Percentiles rank a stretch among this genome's conserved stretches.
phyloP scores from a whole-genome alignment of 30 jellyfish, hydroid and myxozoan genomes.

The Hydractinia symbiolongicarpus region DNA sequence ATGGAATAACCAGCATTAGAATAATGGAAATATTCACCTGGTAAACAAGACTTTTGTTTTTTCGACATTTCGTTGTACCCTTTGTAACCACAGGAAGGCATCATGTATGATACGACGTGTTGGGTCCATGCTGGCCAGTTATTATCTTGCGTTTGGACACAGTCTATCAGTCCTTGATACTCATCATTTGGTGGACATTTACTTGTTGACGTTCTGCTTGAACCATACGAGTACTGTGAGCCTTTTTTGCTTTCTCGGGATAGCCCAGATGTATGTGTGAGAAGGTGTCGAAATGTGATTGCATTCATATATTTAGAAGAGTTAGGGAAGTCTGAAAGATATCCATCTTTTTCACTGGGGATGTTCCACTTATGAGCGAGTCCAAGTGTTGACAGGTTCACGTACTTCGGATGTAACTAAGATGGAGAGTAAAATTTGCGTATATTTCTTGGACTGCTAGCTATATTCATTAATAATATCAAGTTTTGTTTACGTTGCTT shows the following conservation, averaged over 20 bases:
- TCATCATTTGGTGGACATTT: slow-evolving; percentile 9
- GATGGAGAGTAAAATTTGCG: neutral
- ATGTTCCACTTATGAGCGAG: neutral
- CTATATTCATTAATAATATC: too few relatives aligned
- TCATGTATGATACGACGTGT: slow-evolving; percentile 11
- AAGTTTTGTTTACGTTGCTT: too few relatives aligned
- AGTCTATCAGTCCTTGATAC: neutral
- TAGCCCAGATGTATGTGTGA: slow-evolving; percentile 7
- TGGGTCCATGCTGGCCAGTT: slow-evolving; percentile 24
- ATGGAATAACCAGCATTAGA: slow-evolving; percentile 18
- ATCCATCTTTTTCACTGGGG: neutral
- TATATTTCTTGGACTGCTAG: neutral
- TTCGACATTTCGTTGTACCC: neutral
- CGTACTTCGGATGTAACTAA: slow-evolving; percentile 3
- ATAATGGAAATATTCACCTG: slow-evolving; percentile 15
- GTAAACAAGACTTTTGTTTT: slow-evolving; percentile 1
- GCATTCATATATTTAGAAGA: neutral
- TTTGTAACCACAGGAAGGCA: slow-evolving; percentile 25
- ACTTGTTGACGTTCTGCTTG: slow-evolving; percentile 13
- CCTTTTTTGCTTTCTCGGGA: slow-evolving; percentile 4
- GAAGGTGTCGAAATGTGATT: slow-evolving; percentile 16
- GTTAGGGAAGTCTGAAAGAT: neutral
- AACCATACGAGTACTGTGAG: slow-evolving; percentile 9
- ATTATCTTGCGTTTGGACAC: neutral
- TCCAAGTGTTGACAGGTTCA: slow-evolving; percentile 2